A percentile compares a stretch with the other conserved stretches of the same genome.
Conservation (phyloP, 2,888 invertebrate species). For the Leptura quadrifasciata region DNA sequence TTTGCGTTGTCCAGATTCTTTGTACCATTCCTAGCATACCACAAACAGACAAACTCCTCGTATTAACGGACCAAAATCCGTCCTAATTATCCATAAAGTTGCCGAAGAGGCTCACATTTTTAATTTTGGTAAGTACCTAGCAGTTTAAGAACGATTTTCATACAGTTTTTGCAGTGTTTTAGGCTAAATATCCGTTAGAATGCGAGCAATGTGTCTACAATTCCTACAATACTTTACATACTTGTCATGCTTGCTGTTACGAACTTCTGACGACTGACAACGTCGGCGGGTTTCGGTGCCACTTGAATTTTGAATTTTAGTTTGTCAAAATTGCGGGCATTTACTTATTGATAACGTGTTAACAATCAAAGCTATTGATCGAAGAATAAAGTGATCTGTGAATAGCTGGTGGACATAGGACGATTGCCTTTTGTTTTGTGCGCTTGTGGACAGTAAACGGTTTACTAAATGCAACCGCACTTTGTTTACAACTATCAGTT, state of each 20-base stretch:
- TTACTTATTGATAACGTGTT: slow-evolving; percentile 46
- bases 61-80: slow-evolving; percentile 82
- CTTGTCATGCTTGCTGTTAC: slow-evolving; percentile 84
- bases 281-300: slow-evolving; percentile 71
- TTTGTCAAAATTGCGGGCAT: slow-evolving; percentile 53
- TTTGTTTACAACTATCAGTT: slow-evolving; percentile 61
- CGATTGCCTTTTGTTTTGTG: slow-evolving; percentile 59
- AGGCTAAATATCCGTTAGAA: slow-evolving; percentile 81
- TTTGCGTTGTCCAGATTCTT: slow-evolving; percentile 97
- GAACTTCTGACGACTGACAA: slow-evolving; percentile 71
- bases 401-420: slow-evolving; percentile 60
- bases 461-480: slow-evolving; percentile 55
- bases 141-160: slow-evolving; percentile 77
- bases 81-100: slow-evolving; percentile 80
- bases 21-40: slow-evolving; percentile 98
- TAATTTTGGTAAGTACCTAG: slow-evolving; percentile 84
- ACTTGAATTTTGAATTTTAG: slow-evolving; percentile 68
- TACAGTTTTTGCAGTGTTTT: slow-evolving; percentile 78
- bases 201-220: slow-evolving; percentile 85
- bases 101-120: slow-evolving; percentile 79
- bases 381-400: slow-evolving; percentile 55
- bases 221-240: slow-evolving; percentile 87
- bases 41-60: slow-evolving; percentile 85
- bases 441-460: slow-evolving; percentile 55
- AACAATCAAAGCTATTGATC: slow-evolving; percentile 40